These are phyloP conservation scores for Eutrigla gurnardus DNA, from an alignment of 2,797 vertebrate genomes.

Conservation along the genomic window DNA sequence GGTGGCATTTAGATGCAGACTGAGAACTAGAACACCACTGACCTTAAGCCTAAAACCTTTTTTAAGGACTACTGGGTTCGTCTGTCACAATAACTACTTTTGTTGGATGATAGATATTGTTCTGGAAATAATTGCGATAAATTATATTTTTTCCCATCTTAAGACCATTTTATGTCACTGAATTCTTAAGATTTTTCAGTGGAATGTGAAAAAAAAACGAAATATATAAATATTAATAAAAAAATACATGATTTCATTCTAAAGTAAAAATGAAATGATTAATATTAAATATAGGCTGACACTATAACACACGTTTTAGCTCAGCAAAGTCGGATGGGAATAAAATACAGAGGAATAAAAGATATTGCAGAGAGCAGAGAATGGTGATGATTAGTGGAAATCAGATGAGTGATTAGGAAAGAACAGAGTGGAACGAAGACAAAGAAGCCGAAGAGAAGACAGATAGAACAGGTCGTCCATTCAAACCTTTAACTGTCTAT, in stretches of 20 bases:
- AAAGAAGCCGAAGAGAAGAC: constrained; percentile 20
- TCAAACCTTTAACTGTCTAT: constrained; percentile 30
- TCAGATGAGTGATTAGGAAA: constrained; percentile 44
- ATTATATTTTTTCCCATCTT: neutral
- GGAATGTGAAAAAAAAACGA: too few relatives aligned
- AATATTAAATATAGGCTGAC: neutral
- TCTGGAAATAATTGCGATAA: neutral
- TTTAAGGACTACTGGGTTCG: neutral
- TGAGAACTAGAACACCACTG: neutral
- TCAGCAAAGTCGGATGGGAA: constrained; percentile 11
- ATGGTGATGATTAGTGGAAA: constrained; percentile 39
- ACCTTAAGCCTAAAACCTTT: neutral
- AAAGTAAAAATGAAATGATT: constrained; percentile 9
- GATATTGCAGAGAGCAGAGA: constrained; percentile 11
- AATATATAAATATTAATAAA: too few relatives aligned
- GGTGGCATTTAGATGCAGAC: constrained; percentile 1
- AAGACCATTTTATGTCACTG: neutral
- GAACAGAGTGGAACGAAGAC: constrained; percentile 49
- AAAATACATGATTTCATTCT: neutral
- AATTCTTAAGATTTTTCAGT: too few relatives aligned
- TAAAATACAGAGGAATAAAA: constrained; percentile 5
- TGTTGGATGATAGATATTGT: neutral
- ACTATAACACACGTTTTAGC: neutral
- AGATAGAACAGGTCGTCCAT: constrained; percentile 12
- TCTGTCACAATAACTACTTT: neutral